Percentiles rank a stretch among this genome's conserved stretches.
phyloP scores from a whole-genome alignment of 2,113 vertebrate species.

The Herpetotheres cachinnans region DNA sequence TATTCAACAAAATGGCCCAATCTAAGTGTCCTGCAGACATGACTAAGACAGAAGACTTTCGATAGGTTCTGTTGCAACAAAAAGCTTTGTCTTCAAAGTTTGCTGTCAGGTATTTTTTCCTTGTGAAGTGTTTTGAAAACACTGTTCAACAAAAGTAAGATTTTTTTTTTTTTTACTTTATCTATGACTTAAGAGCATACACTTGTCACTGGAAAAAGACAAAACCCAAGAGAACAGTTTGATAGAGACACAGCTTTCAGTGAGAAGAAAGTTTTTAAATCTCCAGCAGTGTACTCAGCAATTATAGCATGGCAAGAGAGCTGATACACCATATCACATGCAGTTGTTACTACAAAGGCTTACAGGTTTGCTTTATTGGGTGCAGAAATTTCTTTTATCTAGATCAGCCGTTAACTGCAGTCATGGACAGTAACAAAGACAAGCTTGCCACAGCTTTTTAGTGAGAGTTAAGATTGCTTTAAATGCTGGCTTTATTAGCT shows the following conservation, averaged over 20 bases:
- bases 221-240: not conserved
- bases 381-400: not conserved
- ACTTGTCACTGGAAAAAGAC: not conserved
- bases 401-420: not conserved
- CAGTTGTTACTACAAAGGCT: not conserved
- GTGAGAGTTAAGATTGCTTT: not conserved
- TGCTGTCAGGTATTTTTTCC: not conserved
- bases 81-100: no score
- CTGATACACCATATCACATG: not conserved
- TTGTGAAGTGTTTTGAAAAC: not conserved
- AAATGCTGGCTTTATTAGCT: not conserved
- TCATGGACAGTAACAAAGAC: not conserved
- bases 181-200: not conserved
- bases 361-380: not conserved
- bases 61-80: not conserved
- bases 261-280: not conserved
- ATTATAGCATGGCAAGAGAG: not conserved
- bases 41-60: not conserved
- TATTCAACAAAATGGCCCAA: not conserved
- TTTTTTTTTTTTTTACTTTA: not conserved
- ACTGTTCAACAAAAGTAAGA: not conserved
- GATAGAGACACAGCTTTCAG: not conserved
- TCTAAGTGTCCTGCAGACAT: not conserved
- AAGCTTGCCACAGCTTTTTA: not conserved
- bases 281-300: not conserved